phyloP scores from a whole-genome alignment of 1,140 invertebrate genomes.

The Popillia japonica region DNA sequence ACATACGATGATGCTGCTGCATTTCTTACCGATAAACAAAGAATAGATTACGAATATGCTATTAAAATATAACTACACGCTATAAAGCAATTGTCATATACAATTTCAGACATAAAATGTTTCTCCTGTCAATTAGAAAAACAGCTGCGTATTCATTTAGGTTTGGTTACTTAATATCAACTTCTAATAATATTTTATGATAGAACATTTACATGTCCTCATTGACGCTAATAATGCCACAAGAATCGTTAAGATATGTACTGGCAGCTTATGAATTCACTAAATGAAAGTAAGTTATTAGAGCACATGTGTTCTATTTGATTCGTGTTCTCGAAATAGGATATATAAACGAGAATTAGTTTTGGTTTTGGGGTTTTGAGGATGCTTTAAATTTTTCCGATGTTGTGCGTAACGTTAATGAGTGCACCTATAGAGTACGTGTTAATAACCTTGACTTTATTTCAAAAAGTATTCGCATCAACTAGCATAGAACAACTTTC shows the following conservation, averaged over 20 bases:
- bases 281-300: conserved; percentile 9
- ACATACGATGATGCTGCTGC: not conserved
- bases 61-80: not conserved
- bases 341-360: not conserved
- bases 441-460: no score
- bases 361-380: not conserved
- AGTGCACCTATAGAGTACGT: no score
- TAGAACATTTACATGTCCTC: not conserved
- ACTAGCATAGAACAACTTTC: no score
- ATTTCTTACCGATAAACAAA: conserved; percentile 17
- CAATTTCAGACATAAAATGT: conserved; percentile 12
- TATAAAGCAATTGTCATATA: not conserved
- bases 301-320: conserved; percentile 12
- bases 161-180: not conserved
- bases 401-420: not conserved
- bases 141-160: not conserved
- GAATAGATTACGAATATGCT: not conserved
- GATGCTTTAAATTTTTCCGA: not conserved
- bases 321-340: not conserved
- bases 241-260: not conserved
- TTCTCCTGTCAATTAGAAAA: not conserved
- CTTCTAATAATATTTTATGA: conserved; percentile 28
- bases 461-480: no score
- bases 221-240: not conserved
- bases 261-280: not conserved